Percentiles rank a stretch among this genome's conserved stretches.
These are phyloP conservation scores for crab-eating macaque (Macaca fascicularis) DNA, from an alignment of 2,113 vertebrate species.

Conservation along the genomic window T2T-MFA8v1.1 NC_088395.1:146636501-146637000, in stretches of 20 bases:
- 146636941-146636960: background rate
- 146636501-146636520: background rate
- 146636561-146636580: background rate
- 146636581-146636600: slow-evolving; percentile 19
- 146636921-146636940: background rate
- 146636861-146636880: background rate
- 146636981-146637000: slow-evolving; percentile 23
- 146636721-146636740: background rate
- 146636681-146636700: background rate
- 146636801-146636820: background rate
- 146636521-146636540: background rate
- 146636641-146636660: background rate
- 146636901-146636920: background rate
- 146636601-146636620: background rate
- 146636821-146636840: background rate
- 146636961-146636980: background rate
- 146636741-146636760: background rate
- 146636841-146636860: background rate
- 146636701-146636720: background rate
- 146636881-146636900: background rate
- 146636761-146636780: background rate
- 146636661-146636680: background rate
- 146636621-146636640: background rate
- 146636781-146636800: background rate
- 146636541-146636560: background rate